Evolutionary conservation across 2,113 vertebrate genomes (phyloP).

Genomic region (Labrus mixtus): DNA sequence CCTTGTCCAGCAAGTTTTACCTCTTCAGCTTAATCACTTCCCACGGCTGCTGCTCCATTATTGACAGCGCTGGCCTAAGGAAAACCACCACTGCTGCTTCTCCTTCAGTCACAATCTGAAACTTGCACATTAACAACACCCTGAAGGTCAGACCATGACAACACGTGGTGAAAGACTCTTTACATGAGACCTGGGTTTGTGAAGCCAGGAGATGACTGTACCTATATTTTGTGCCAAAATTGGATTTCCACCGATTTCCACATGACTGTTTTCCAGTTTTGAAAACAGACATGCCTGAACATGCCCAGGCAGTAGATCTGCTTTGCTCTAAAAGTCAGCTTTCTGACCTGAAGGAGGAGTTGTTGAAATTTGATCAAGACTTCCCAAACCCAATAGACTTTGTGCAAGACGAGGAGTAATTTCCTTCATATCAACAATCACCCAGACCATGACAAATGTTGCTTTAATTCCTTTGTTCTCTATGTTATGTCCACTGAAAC

Average conservation of each 20-base stretch:
- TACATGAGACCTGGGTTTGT: not conserved
- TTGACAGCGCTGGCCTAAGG: conserved; percentile 27
- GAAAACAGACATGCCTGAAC: conserved; percentile 48
- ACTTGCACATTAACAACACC: not conserved
- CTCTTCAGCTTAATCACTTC: conserved; percentile 72
- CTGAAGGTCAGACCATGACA: not conserved
- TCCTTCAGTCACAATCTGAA: not conserved
- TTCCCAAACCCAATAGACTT: conserved; percentile 15
- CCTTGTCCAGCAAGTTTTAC: conserved; percentile 78
- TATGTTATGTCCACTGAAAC: not conserved
- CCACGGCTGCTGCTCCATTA: conserved; percentile 59
- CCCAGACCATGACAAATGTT: not conserved
- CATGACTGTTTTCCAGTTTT: conserved; percentile 34
- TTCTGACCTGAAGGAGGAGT: conserved; percentile 14
- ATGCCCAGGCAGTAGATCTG: conserved; percentile 16
- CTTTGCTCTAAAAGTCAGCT: not conserved
- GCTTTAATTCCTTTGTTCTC: not conserved
- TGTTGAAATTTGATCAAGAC: not conserved
- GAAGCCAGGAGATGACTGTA: not conserved
- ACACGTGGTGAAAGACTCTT: not conserved
- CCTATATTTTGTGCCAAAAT: not conserved
- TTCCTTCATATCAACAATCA: not conserved
- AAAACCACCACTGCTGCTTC: conserved; percentile 8
- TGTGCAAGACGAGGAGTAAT: not conserved
- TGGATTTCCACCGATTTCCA: conserved; percentile 19